Evolutionary conservation across 2,888 invertebrate genomes (phyloP), one percentile per base, ranked within the genome.

Genomic region (Melipona beecheii): DNA sequence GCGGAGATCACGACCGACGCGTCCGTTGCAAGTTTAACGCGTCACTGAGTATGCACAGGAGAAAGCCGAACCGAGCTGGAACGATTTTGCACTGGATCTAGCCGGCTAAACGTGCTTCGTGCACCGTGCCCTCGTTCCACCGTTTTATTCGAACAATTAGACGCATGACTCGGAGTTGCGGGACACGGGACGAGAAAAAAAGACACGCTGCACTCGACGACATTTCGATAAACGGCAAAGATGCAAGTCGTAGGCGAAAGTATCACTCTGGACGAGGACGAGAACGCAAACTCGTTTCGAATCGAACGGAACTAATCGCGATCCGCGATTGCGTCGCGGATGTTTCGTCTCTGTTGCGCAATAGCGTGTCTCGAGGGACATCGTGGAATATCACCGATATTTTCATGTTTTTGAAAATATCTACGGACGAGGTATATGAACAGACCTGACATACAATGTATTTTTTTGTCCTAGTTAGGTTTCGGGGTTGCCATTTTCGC

Each of bases 61-160:
- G 93, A 93, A 93, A 93, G 93, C 92, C 86, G 89, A 86, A 86
- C 86, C 81, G 83, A 81, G 84, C 80, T 81, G 86, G 80, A 90
- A 85, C 83, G 89, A n/a, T n/a, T n/a, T n/a, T n/a, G n/a, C n/a
- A n/a, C 85, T 78, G 88, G 89, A 89, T 91, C 91, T 89, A 89
- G 88, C 86, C 74, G 84, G 86, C 88, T 91, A 91, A 92, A 90
- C 89, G 89, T 89, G 89, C 89, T 91, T 90, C 87, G 89, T 90
- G 90, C 87, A 89, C 84, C 83, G 86, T 91, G 92, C 87, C 91
- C 91, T 90, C 92, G 90, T 92, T 91, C 90, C 89, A 87, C 85
- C 91, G 85, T 90, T 92, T 92, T 89, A 91, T 89, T 87, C 90
- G 84, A 90, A 90, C 92, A 92, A 92, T 92, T 92, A 91, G 91